phyloP scores from a whole-genome alignment of 2,888 invertebrate genomes.

The Conomelus anceps region DNA sequence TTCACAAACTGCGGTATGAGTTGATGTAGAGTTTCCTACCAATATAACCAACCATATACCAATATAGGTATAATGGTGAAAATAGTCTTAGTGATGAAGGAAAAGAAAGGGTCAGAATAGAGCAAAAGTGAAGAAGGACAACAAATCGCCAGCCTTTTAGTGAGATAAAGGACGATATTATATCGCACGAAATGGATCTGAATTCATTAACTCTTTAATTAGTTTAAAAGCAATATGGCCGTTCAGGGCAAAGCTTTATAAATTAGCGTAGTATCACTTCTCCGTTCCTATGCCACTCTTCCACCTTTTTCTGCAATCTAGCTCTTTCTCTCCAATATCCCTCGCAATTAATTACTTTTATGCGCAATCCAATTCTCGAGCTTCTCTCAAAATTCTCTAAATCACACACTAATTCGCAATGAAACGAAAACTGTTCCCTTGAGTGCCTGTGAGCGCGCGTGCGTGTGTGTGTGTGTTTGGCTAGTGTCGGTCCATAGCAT shows the following conservation, averaged over 20 bases:
- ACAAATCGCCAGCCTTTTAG: conserved; percentile 7
- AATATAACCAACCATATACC: no score
- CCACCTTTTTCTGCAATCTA: background rate
- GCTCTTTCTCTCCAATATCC: background rate
- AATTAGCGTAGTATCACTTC: conserved; percentile 2
- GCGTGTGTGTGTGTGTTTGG: no score
- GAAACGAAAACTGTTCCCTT: background rate
- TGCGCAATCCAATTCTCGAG: background rate
- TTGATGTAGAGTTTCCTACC: no score
- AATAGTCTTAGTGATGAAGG: background rate
- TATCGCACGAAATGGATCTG: conserved; percentile 1
- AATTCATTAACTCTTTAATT: conserved; percentile 10
- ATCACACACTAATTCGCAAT: background rate
- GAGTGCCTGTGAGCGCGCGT: background rate
- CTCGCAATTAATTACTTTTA: background rate
- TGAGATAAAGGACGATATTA: conserved; percentile 5
- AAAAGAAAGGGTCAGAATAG: background rate
- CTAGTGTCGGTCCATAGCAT: no score
- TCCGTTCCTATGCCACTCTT: background rate
- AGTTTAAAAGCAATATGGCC: conserved; percentile 13
- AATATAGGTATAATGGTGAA: no score
- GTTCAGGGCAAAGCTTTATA: conserved; percentile 1
- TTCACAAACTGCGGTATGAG: no score
- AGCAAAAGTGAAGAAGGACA: background rate
- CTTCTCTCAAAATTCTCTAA: background rate